Evolutionary conservation across 2,888 invertebrate genomes (phyloP), one percentile per base, ranked within the genome.

Genomic region (Sialis lutaria): DNA sequence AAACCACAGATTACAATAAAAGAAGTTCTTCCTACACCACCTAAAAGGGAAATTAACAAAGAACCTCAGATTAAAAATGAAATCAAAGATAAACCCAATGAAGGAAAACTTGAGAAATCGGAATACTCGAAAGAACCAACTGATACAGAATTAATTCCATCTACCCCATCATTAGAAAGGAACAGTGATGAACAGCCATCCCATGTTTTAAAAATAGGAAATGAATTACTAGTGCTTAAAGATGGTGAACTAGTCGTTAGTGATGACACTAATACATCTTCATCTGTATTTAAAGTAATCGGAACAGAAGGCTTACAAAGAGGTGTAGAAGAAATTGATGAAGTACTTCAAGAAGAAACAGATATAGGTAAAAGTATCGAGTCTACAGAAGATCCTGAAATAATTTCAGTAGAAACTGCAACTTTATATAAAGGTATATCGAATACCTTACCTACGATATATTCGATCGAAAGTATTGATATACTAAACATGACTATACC

Each of bases 11-110:
- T 64, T 32, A 75, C 74, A 1, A 76, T 76, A 33, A 75, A 75
- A 53, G 76, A 77, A 60, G 74, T 77, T 5, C 74, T 75, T 5
- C 74, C 74, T 0, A 57, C 59, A 7, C 56, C 60, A 5, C 58
- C 61, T 32, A 61, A 61, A 48, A 55, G 54, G 2, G 57, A 56
- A 45, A 53, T 52, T 10, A 50, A 46, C 31, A 5, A 39, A 8
- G 40, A 31, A 6, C 40, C 41, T 6, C 30, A 8, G 13, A 10
- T 10, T 37, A 13, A 43, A 13, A 6, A 33, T 40, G 32, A 34
- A 33, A n/a, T 68, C 4, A 67, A 69, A 1, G 68, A 68, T 56
- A 68, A 69, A 33, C 68, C 70, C 1, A 59, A 64, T 44, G 64
- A 67, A 47, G 67, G 67, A 12, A 67, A 67, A 37, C 67, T 69